Evolutionary conservation across 2,113 vertebrate species (phyloP).

Genomic region (Tyrannus savana): DNA sequence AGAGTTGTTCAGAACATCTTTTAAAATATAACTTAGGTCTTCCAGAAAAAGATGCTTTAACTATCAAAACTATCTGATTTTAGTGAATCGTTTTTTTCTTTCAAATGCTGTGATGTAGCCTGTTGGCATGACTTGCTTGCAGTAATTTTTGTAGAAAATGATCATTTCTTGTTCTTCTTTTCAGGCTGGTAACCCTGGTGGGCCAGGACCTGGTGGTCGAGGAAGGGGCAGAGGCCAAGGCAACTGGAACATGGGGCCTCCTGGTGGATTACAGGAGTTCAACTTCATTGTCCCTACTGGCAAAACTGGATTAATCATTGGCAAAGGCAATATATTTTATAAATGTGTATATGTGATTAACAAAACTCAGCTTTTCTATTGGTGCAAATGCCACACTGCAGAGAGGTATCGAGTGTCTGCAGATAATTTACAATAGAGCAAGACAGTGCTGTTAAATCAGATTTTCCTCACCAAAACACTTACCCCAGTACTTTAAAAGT

Average conservation of each 20-base stretch:
- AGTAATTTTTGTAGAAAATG: not conserved
- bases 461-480: not conserved
- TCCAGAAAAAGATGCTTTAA: not conserved
- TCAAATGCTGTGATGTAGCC: not conserved
- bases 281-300: constrained; percentile 97
- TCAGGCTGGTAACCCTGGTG: constrained; percentile 90
- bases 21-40: not conserved
- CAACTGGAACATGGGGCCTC: constrained; percentile 99
- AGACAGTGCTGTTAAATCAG: not conserved
- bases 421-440: not conserved
- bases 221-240: constrained; percentile 94
- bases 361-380: not conserved
- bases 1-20: not conserved
- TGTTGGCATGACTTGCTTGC: not conserved
- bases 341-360: not conserved
- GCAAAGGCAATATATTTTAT: constrained; percentile 85
- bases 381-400: not conserved
- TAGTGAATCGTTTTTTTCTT: not conserved
- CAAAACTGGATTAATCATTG: constrained; percentile 98
- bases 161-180: not conserved
- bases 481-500: not conserved
- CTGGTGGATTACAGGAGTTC: constrained; percentile 96
- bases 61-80: not conserved
- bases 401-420: not conserved
- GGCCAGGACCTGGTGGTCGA: constrained; percentile 91